phyloP scores from a whole-genome alignment of 2,113 vertebrate genomes.

The Brachyhypopomus gauderio region DNA sequence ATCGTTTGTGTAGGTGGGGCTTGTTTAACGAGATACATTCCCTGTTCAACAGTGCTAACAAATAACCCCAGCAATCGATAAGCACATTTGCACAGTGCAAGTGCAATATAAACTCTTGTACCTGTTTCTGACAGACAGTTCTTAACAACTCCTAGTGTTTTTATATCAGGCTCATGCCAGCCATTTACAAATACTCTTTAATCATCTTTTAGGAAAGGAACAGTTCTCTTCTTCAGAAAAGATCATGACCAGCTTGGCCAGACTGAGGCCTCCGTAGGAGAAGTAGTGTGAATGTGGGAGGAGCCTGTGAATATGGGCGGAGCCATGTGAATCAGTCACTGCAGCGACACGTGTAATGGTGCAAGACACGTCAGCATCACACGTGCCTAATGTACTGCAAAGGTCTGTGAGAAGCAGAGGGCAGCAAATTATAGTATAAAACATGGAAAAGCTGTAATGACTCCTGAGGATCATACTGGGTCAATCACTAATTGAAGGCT shows the following conservation, averaged over 20 bases:
- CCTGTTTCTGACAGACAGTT: not conserved
- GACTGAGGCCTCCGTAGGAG: not conserved
- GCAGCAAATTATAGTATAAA: too few relatives aligned
- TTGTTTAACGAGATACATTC: not conserved
- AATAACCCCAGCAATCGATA: not conserved
- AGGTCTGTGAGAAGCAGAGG: too few relatives aligned
- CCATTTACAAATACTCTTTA: not conserved
- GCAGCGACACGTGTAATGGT: too few relatives aligned
- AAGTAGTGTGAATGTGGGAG: not conserved
- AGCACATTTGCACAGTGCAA: not conserved
- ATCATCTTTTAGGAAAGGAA: not conserved
- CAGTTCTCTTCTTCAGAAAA: not conserved
- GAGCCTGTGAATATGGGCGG: too few relatives aligned
- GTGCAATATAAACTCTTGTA: not conserved
- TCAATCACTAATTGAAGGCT: conserved; percentile 13
- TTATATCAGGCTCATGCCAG: not conserved
- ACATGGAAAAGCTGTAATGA: not conserved
- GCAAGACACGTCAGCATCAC: too few relatives aligned
- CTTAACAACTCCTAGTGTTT: not conserved
- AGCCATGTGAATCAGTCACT: too few relatives aligned
- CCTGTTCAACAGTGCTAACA: not conserved
- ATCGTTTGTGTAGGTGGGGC: not conserved
- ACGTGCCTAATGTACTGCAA: too few relatives aligned
- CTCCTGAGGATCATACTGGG: not conserved
- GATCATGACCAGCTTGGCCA: not conserved